Evolutionary conservation across 2,113 vertebrate genomes (phyloP).

Genomic region (Nerophis lumbriciformis): DNA sequence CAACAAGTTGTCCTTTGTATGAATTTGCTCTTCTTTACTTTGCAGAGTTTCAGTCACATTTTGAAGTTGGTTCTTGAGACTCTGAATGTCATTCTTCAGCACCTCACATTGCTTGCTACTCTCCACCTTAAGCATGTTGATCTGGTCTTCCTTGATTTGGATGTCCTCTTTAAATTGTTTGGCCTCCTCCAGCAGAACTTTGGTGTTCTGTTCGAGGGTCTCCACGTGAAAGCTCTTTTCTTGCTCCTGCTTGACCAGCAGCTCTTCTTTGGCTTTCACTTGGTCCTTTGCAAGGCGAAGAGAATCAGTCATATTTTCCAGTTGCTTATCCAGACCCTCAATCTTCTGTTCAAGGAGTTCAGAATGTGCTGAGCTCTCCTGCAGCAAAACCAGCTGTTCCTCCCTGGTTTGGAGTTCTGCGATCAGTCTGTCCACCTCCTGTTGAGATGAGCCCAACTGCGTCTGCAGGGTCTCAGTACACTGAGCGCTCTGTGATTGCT

Average conservation of each 20-base stretch:
- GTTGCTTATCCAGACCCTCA: conserved; percentile 39
- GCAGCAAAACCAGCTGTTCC: conserved; percentile 15
- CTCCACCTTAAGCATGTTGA: conserved; percentile 6
- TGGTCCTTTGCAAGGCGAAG: conserved; percentile 1
- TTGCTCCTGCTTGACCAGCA: conserved; percentile 12
- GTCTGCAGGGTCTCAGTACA: conserved; percentile 11
- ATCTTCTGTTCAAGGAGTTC: conserved; percentile 20
- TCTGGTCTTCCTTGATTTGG: conserved; percentile 16
- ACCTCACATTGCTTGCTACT: conserved; percentile 22
- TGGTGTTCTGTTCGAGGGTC: fast-evolving
- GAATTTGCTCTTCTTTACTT: conserved; percentile 21
- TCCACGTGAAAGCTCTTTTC: conserved; percentile 19
- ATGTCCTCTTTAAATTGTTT: conserved; percentile 6
- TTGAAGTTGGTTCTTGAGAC: conserved; percentile 19
- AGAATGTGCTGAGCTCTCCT: conserved; percentile 14
- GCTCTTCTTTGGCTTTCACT: conserved; percentile 16
- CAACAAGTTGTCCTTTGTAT: conserved; percentile 46
- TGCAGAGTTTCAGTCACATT: conserved; percentile 27
- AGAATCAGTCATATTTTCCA: conserved; percentile 36
- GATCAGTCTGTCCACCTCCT: conserved; percentile 36
- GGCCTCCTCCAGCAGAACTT: not conserved
- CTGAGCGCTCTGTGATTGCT: conserved; percentile 17
- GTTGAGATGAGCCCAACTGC: conserved; percentile 26
- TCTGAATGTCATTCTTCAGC: conserved; percentile 34
- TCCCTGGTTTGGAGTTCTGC: conserved; percentile 33